Conservation (phyloP, 2,888 invertebrate species). For the Tethea ocularis region DNA sequence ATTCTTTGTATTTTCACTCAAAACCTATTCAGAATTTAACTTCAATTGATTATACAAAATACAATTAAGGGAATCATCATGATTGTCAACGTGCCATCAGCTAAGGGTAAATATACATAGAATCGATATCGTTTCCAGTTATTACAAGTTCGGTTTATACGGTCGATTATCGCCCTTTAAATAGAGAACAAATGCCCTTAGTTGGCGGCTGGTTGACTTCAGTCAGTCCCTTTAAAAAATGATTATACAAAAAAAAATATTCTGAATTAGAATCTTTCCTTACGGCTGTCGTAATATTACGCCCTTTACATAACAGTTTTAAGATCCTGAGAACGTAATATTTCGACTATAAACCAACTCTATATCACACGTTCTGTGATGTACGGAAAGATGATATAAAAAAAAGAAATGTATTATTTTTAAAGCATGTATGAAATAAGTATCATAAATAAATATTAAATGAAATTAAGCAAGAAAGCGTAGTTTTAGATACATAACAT, state of each 20-base stretch:
- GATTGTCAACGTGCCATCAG: too few species aligned
- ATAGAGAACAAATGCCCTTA: too few species aligned
- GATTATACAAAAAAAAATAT: neutral
- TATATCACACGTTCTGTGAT: too few species aligned
- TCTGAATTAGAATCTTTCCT: neutral
- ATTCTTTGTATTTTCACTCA: neutral
- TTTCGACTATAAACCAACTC: neutral
- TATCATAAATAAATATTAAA: conserved; percentile 22
- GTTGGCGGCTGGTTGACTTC: too few species aligned
- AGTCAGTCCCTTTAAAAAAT: too few species aligned
- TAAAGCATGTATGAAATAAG: conserved; percentile 76
- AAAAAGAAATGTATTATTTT: conserved; percentile 3
- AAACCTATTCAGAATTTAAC: too few species aligned
- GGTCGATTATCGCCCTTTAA: too few species aligned
- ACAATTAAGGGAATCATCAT: too few species aligned
- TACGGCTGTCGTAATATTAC: neutral
- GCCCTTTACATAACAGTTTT: neutral
- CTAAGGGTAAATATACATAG: too few species aligned
- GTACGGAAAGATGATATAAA: too few species aligned
- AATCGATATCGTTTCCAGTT: too few species aligned
- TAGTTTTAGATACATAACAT: conserved; percentile 40
- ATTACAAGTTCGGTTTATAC: too few species aligned
- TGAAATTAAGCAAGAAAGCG: conserved; percentile 44
- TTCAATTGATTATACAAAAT: neutral
- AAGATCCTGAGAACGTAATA: neutral